Base-by-base conservation (phyloP, 2,888 invertebrate species). In the Diarsia dahlii region DNA sequence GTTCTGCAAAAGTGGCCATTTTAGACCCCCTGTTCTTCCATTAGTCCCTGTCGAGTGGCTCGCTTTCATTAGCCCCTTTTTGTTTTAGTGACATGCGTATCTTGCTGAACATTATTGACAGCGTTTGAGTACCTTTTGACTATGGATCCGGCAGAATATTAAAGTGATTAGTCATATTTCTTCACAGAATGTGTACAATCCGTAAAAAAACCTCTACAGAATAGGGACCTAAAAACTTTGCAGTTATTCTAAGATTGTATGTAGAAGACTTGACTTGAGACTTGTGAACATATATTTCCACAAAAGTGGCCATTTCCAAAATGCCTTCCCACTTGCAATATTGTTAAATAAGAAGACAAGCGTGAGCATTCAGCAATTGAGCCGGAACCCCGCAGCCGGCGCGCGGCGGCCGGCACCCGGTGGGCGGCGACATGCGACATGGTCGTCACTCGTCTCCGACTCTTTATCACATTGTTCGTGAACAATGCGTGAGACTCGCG, bases 261-360 rank as follows among this genome's bases (percentile, higher is more conserved):
- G 56, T 45, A 18, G 10, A 65, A 65, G 46, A 48, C 23, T 23
- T 23, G 5, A n/a, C n/a, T n/a, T 23, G 8, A n/a, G n/a, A n/a
- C n/a, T 46, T 8, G 15, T 39, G 8, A 15, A 50, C 18, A 48
- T 65, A 48, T 65, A 15, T 60, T 5, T 62, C 28, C n/a, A 28
- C 52, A 20, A 46, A 75, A 46, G 28, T 39, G 12, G 8, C 20
- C 12, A 52, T 20, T 23, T 54, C 34, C 3, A 39, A 54, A 76
- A 63, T 39, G 5, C 64, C 10, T 71, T 46, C 15, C 15, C 48
- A 13, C 39, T 54, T 48, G 62, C 62, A 71, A 98, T 97, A 45
- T 39, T 52, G 62, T 60, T 9, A 50, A 9, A 58, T 23, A 45
- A 50, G 58, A 45, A 62, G 60, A 52, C 50, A 69, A 73, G 34